Evolutionary conservation across 2,888 invertebrate species (phyloP).

Genomic region (Agrotis exclamationis): DNA sequence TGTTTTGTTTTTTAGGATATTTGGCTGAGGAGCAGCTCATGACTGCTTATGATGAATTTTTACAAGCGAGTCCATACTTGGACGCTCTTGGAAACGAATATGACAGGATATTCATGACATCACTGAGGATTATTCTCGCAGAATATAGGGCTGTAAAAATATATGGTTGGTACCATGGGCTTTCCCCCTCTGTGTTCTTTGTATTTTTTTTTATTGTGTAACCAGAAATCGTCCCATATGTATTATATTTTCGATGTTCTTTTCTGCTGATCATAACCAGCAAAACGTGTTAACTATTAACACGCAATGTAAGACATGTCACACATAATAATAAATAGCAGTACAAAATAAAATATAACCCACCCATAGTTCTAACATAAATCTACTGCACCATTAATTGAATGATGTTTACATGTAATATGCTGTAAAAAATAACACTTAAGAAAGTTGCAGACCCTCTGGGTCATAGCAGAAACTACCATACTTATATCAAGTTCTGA

Average conservation of each 20-base stretch:
- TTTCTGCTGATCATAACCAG: neutral
- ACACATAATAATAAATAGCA: neutral
- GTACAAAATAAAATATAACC: no score
- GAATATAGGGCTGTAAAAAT: slow-evolving; percentile 89
- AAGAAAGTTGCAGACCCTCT: slow-evolving; percentile 30
- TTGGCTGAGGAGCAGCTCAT: slow-evolving; percentile 88
- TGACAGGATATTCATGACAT: slow-evolving; percentile 89
- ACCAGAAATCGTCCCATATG: neutral
- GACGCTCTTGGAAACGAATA: slow-evolving; percentile 86
- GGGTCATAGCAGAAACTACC: neutral
- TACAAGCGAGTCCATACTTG: slow-evolving; percentile 87
- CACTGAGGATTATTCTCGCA: slow-evolving; percentile 85
- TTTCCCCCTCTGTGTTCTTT: neutral
- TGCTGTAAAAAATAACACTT: neutral
- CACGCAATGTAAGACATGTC: slow-evolving; percentile 41
- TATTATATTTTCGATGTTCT: neutral
- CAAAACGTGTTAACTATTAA: slow-evolving; percentile 8
- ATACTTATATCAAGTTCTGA: neutral
- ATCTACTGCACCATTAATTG: neutral
- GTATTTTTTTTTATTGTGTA: slow-evolving; percentile 18
- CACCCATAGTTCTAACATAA: no score
- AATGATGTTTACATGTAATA: neutral
- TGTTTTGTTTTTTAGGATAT: slow-evolving; percentile 79
- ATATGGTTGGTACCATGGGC: slow-evolving; percentile 76
- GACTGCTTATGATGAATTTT: slow-evolving; percentile 89